Base-by-base conservation (phyloP, 2,797 vertebrate species). In the Chiroxiphia lanceolata region DNA sequence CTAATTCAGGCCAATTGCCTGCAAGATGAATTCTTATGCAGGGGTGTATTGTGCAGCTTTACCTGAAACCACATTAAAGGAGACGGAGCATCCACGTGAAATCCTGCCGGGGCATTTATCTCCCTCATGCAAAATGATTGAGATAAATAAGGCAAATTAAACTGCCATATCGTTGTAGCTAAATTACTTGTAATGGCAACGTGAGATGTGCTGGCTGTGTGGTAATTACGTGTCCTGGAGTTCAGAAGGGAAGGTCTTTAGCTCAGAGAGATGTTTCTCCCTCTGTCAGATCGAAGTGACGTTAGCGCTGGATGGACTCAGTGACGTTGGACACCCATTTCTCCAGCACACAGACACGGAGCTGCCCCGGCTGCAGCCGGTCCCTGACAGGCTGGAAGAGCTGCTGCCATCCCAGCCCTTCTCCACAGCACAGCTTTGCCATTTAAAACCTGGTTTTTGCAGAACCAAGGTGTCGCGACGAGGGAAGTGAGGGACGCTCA, bases 111-210 rank as follows among this genome's bases (percentile, higher is more conserved):
- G 78, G 36, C 82, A 34, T 67, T 75, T 54, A 15, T 59, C 89
- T 80, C 76, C 90, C 93, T 87, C 71, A 25, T 6, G 69, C 67
- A 75, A 53, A 90, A 90, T 65, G 91, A 85, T 78, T 47, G 93
- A 94, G 96, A 91, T 78, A 94, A 97, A 93, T 57, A 80, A 96
- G 91, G 90, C 56, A 71, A 77, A 92, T 84, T 34, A 81, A 95
- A 67, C 76, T 45, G 45, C 63, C 89, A 19, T 51, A 27, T 51
- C 48, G n/a, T 11, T 6, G 86, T 10, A 34, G 75, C 77, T 51
- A 5, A 88, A 59, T 82, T 76, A 47, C 82, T 65, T 34, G 83
- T 38, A 76, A 89, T 4, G 74, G 88, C 77, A 63, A 57, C n/a
- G 19, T 3, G 40, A 61, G 75, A 57, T 2, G 31, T 3, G 22